Percentiles rank a stretch among this genome's conserved stretches.
Evolutionary conservation across 2,113 vertebrate genomes (phyloP).

Genomic region (Thunnus thynnus): DNA sequence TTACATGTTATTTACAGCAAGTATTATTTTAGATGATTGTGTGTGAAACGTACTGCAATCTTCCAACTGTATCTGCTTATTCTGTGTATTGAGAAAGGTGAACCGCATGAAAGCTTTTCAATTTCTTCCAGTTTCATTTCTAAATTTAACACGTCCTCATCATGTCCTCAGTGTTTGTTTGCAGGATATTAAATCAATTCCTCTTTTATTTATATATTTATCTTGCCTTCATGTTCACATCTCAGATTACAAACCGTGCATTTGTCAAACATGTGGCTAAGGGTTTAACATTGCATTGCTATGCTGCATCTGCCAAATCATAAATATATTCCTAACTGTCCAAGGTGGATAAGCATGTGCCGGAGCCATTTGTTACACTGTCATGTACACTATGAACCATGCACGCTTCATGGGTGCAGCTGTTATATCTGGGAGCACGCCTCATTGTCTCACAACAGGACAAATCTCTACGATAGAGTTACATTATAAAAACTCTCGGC

Average conservation of each 20-base stretch:
- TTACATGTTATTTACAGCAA: too few relatives aligned
- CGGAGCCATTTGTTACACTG: not conserved
- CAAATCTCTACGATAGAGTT: not conserved
- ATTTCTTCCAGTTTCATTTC: not conserved
- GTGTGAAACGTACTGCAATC: too few relatives aligned
- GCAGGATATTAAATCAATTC: not conserved
- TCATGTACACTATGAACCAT: not conserved
- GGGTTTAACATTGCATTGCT: slow-evolving; percentile 11
- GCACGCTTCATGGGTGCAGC: slow-evolving; percentile 25
- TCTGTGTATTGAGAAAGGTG: not conserved
- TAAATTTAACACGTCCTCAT: not conserved
- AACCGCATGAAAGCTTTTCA: not conserved
- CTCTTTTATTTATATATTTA: not conserved
- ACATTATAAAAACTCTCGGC: not conserved
- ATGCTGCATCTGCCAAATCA: not conserved
- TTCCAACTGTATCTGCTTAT: too few relatives aligned
- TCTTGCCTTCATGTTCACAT: not conserved
- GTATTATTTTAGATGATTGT: too few relatives aligned
- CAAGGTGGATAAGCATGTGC: slow-evolving; percentile 14
- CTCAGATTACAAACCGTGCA: not conserved
- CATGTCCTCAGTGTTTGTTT: not conserved
- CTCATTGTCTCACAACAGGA: slow-evolving; percentile 1
- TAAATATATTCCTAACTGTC: slow-evolving; percentile 4
- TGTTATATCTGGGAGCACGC: not conserved
- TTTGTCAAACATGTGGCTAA: not conserved